Evolutionary conservation across 2,888 invertebrate species (phyloP).

Genomic region (Strigamia crassipes): DNA sequence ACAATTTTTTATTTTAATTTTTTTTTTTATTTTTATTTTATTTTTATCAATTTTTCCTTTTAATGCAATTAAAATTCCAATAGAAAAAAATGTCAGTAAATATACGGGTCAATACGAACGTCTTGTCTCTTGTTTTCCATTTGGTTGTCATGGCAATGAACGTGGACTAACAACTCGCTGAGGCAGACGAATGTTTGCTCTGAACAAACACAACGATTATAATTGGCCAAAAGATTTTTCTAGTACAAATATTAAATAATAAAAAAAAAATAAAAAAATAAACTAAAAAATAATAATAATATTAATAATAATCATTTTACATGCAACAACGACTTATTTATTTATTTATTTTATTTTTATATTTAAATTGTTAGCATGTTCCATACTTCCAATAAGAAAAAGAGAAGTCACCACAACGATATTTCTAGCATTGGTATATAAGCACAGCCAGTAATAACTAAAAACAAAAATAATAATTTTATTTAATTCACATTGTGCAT

Average conservation of each 20-base stretch:
- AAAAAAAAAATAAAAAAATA: background rate
- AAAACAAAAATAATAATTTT: background rate
- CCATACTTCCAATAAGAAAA: background rate
- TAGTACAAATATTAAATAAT: background rate
- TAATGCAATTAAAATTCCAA: background rate
- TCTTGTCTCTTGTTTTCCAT: constrained; percentile 25
- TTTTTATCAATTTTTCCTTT: background rate
- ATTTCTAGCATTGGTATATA: background rate
- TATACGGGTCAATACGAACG: constrained; percentile 25
- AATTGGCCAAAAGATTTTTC: constrained; percentile 31
- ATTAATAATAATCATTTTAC: constrained; percentile 4
- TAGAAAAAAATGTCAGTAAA: constrained; percentile 9
- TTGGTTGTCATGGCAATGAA: constrained; percentile 10
- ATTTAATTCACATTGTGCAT: background rate
- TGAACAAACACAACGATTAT: constrained; percentile 37
- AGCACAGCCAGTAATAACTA: background rate
- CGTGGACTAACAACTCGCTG: constrained; percentile 5
- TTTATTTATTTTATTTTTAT: background rate
- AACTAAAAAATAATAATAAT: too few relatives aligned
- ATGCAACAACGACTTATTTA: background rate
- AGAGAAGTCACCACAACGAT: background rate
- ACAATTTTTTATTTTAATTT: background rate
- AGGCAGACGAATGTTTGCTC: constrained; percentile 11
- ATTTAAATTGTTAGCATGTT: background rate
- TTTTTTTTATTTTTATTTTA: background rate